phyloP scores from a whole-genome alignment of 92 coral and sea anemone genomes.

The Palythoa grandis region DNA sequence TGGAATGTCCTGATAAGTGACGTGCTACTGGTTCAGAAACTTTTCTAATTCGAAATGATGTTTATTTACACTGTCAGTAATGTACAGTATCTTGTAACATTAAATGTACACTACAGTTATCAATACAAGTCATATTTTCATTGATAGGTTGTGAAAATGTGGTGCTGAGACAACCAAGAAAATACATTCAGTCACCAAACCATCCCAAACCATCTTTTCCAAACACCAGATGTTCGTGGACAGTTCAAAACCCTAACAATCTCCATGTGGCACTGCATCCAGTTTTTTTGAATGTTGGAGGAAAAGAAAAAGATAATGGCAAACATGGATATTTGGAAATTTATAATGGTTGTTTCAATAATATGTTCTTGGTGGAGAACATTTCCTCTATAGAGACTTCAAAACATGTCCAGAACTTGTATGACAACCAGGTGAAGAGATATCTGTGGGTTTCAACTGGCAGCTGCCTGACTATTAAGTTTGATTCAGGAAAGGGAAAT shows the following conservation, averaged over 20 bases:
- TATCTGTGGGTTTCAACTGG: conserved; percentile 80
- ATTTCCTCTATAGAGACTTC: conserved; percentile 51
- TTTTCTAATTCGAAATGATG: no score
- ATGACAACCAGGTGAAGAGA: conserved; percentile 19
- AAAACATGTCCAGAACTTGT: neutral
- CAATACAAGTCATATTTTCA: neutral
- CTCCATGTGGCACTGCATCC: conserved; percentile 53
- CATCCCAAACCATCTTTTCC: conserved; percentile 48
- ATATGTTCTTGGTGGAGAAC: conserved; percentile 73
- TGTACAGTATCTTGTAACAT: no score
- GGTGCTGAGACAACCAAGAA: conserved; percentile 10
- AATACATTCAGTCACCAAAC: conserved; percentile 62
- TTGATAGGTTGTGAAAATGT: conserved; percentile 46
- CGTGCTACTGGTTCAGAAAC: no score
- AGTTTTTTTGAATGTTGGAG: conserved; percentile 62
- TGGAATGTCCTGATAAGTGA: no score
- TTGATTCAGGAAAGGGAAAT: conserved; percentile 55
- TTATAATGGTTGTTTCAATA: conserved; percentile 69
- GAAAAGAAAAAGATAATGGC: conserved; percentile 56
- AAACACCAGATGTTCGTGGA: conserved; percentile 62
- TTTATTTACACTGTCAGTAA: no score
- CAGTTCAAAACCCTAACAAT: conserved; percentile 41
- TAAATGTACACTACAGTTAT: neutral
- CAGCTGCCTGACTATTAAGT: conserved; percentile 63
- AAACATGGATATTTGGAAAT: conserved; percentile 67